These are phyloP conservation scores for Xanthia togata DNA, from an alignment of 2,888 invertebrate genomes.

Conservation along the genomic window DNA sequence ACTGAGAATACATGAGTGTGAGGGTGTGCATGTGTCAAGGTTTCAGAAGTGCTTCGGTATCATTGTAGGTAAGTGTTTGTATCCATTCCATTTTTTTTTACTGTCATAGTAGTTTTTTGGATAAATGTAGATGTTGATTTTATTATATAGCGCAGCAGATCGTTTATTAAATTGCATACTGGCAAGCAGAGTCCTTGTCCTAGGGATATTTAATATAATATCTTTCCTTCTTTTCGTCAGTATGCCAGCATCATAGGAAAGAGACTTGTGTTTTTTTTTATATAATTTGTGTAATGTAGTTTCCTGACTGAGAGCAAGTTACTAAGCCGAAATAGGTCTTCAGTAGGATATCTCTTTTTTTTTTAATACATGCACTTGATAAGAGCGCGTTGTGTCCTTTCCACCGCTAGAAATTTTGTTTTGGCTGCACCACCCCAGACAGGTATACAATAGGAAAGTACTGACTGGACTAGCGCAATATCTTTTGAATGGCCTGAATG, in stretches of 20 bases:
- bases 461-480: constrained; percentile 5
- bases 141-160: not conserved
- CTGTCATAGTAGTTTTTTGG: not conserved
- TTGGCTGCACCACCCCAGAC: not conserved
- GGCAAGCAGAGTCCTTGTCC: not conserved
- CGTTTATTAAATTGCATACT: not conserved
- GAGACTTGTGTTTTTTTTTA: not conserved
- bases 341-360: too few relatives aligned
- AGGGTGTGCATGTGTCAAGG: too few relatives aligned
- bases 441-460: constrained; percentile 8
- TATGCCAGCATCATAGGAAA: not conserved
- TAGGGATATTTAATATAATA: not conserved
- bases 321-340: too few relatives aligned
- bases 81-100: not conserved
- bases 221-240: not conserved
- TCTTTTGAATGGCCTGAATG: not conserved
- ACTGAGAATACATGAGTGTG: too few relatives aligned
- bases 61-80: not conserved
- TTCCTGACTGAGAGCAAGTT: too few relatives aligned
- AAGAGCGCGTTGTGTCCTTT: too few relatives aligned
- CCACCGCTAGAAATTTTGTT: too few relatives aligned
- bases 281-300: too few relatives aligned
- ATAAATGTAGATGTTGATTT: not conserved
- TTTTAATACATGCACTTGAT: too few relatives aligned
- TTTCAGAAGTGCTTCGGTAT: too few relatives aligned